Evolutionary conservation across 2,797 vertebrate species (phyloP), one percentile per base, ranked within the genome.

Genomic region (Pipistrellus pygmaeus): DNA sequence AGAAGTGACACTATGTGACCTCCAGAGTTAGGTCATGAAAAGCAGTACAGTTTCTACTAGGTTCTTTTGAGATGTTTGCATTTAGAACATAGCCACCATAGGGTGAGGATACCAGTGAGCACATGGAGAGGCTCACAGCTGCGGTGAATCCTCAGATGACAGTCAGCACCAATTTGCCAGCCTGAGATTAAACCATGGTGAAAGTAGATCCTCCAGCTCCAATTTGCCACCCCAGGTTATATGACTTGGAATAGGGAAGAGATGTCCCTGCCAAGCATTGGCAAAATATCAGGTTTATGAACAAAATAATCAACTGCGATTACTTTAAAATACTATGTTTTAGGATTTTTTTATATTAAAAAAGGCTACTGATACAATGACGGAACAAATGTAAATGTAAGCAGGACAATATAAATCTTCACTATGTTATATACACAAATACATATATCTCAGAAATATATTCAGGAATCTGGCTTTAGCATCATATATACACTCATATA

Each of bases 401-500:
- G 71, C 32, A 38, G 23, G 41, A 48, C 15, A 86, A 53, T 80
- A 73, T 38, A 87, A 86, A 75, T 72, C 2, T 86, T 73, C 30
- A 69, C 48, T 82, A n/a, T 48, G 44, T 88, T 5, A 25, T 3
- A 44, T 20, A 60, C 21, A 44, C 17, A n/a, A 4, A 87, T 3
- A 71, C 1, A 41, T 9, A 55, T 1, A 1, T 55, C 62, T 46
- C 46, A 8, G 55, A 57, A 35, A 48, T 53, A 6, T 72, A 75
- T 81, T 84, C 32, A 76, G 25, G 68, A 94, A 75, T 44, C 73
- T 53, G 90, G 72, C n/a, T 81, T 96, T 12, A 73, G 44, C 60
- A 12, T 87, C 90, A n/a, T 60, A 15, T 13, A 75, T 62, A 71
- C 11, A 85, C 21, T 90, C 25, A 53, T 76, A 81, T 10, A 87